Conservation (phyloP, 2,113 vertebrate genomes). For the Apaloderma vittatum region DNA sequence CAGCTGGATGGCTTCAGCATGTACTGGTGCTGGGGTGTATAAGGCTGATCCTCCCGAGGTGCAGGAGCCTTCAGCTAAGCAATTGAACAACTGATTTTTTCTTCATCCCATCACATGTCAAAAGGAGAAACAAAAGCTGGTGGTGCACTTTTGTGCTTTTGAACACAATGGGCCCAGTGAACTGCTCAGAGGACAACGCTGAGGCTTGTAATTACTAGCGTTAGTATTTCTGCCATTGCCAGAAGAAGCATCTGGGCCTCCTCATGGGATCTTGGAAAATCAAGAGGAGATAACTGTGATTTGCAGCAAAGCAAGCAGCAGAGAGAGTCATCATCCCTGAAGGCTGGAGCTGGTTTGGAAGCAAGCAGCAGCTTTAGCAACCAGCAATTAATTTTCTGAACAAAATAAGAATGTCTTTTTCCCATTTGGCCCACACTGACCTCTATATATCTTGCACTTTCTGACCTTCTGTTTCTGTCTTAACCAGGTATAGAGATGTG, state of each 20-base stretch:
- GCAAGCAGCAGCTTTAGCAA: background rate
- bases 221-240: background rate
- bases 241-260: background rate
- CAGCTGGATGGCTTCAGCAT: background rate
- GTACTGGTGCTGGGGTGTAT: background rate
- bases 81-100: background rate
- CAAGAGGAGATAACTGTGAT: background rate
- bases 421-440: background rate
- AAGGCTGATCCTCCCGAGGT: accelerated
- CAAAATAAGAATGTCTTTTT: background rate
- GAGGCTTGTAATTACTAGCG: background rate
- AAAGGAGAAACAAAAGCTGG: background rate
- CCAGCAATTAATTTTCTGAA: background rate
- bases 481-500: background rate
- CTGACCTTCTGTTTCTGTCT: background rate
- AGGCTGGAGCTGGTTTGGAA: background rate
- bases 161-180: accelerated
- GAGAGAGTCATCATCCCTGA: background rate
- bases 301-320: background rate
- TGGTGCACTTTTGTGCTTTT: background rate
- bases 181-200: background rate
- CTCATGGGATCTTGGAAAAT: background rate
- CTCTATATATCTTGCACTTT: background rate
- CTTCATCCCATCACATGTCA: background rate
- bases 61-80: background rate